phyloP scores from a whole-genome alignment of 2,888 invertebrate species.

The Rhodophaea formosa region DNA sequence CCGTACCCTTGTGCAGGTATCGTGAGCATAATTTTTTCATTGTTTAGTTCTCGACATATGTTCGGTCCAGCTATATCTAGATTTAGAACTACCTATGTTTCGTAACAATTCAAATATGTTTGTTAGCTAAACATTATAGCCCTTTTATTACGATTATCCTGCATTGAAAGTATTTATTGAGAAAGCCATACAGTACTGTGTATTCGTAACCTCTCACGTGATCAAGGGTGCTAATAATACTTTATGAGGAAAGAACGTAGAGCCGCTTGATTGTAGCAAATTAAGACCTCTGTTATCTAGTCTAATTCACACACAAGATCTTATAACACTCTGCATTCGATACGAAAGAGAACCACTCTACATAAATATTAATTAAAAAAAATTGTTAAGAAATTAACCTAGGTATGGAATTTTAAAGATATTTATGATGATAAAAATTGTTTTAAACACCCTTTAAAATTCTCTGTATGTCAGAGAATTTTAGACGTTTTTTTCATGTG shows the following conservation, averaged over 20 bases:
- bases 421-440: too few relatives aligned
- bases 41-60: background rate
- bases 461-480: too few relatives aligned
- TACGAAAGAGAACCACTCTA: background rate
- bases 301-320: background rate
- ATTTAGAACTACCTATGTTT: conserved; percentile 49
- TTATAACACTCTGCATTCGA: background rate
- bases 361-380: too few relatives aligned
- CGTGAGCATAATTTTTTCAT: conserved; percentile 19
- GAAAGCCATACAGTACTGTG: background rate
- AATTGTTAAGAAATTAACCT: too few relatives aligned
- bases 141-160: background rate
- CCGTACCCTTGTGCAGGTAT: conserved; percentile 68
- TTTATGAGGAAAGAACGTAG: background rate
- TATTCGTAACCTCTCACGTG: conserved; percentile 20
- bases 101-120: conserved; percentile 50
- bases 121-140: background rate
- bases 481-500: too few relatives aligned
- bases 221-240: conserved; percentile 8
- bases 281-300: background rate
- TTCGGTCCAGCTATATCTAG: background rate
- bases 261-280: background rate
- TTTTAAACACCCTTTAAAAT: too few relatives aligned
- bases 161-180: background rate
- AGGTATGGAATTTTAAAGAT: too few relatives aligned